Conservation (phyloP, 2,113 vertebrate species). For the Sinocyclocheilus grahami region DNA sequence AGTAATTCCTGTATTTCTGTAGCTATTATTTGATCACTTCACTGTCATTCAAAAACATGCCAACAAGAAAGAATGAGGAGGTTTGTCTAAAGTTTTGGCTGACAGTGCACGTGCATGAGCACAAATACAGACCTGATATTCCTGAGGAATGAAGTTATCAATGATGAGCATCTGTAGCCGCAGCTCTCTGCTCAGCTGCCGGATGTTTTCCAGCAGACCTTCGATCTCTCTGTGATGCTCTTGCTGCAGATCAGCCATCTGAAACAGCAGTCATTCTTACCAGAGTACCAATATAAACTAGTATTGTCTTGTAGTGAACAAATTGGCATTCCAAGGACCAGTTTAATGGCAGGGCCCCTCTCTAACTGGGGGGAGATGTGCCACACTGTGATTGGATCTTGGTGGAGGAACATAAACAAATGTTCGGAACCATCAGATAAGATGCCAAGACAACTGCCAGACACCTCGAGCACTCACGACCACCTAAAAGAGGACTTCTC, state of each 20-base stretch:
- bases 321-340: too few species aligned
- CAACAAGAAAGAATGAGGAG: background rate
- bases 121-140: slow-evolving; percentile 86
- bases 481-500: too few species aligned
- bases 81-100: background rate
- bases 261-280: background rate
- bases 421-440: too few species aligned
- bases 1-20: background rate
- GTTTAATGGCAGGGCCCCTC: too few species aligned
- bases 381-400: too few species aligned
- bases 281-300: too few species aligned
- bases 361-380: too few species aligned
- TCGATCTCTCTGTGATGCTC: slow-evolving; percentile 97
- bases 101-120: background rate
- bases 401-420: too few species aligned
- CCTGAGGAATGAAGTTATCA: slow-evolving; percentile 96
- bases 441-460: too few species aligned
- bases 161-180: slow-evolving; percentile 97
- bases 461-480: too few species aligned
- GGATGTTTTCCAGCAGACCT: slow-evolving; percentile 93
- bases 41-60: background rate
- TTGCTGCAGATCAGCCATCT: slow-evolving; percentile 98
- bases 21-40: background rate
- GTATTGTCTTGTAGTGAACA: too few species aligned
- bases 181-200: slow-evolving; percentile 94